phyloP scores from a whole-genome alignment of 2,113 vertebrate species.

The Pandion haliaetus region DNA sequence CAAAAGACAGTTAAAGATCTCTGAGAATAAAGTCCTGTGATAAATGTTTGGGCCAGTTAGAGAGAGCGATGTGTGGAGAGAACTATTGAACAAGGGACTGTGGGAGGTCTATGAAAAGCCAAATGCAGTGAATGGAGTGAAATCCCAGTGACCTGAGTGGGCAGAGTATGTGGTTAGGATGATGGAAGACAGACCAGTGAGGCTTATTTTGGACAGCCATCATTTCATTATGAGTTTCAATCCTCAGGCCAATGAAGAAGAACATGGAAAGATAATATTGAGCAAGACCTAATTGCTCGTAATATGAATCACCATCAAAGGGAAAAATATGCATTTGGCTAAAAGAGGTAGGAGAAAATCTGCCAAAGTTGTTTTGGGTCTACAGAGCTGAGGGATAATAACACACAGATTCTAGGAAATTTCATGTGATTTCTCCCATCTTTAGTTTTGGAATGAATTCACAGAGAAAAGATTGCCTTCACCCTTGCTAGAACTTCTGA shows the following conservation, averaged over 20 bases:
- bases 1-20: background rate
- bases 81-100: conserved; percentile 6
- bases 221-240: background rate
- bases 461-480: background rate
- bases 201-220: conserved; percentile 44
- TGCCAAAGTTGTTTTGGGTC: background rate
- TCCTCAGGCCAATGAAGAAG: conserved; percentile 1
- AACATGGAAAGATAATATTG: conserved; percentile 47
- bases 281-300: conserved; percentile 24
- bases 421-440: conserved; percentile 14
- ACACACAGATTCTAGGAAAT: conserved; percentile 24
- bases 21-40: background rate
- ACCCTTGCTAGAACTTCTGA: background rate
- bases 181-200: conserved; percentile 13
- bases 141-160: conserved; percentile 47
- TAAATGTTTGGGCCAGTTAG: background rate
- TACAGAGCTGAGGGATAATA: conserved; percentile 4
- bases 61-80: background rate
- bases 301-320: conserved; percentile 40
- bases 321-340: conserved; percentile 26
- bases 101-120: conserved; percentile 40
- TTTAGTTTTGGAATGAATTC: conserved; percentile 24
- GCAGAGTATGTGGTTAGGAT: conserved; percentile 33
- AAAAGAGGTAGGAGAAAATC: background rate
- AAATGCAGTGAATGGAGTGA: conserved; percentile 16